Base-by-base conservation (phyloP, 2,113 vertebrate species). In the Mormyrus iriodes region DNA sequence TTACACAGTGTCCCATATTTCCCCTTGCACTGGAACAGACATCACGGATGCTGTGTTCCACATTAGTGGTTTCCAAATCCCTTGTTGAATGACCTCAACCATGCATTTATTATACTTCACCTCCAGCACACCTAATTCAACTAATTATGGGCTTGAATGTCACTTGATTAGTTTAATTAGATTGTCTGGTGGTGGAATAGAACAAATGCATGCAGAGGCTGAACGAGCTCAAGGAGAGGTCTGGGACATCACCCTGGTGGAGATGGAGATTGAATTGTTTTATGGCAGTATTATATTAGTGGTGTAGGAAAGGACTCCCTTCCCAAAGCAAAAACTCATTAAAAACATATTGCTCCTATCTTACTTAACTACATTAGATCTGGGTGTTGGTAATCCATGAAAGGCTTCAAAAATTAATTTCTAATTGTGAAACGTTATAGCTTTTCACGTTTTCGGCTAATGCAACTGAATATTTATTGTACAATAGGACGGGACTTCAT, bases 101-200 rank as follows among this genome's bases (percentile, higher is more conserved):
- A 79, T 79, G 35, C 73, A 42, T 79, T 79, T 39, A 79, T 79
- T 79, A 79, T 79, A 79, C 73, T 79, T 39, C 39, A 79, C 73
- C 73, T 79, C 73, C 73, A 79, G 35, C 35, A 79, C 73, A 79
- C 73, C 73, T 42, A 69, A 69, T 69, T 69, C 61, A 31, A 19
- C 73, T 79, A 42, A 79, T 79, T 79, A 79, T 79, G 73, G 35
- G 73, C 35, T 79, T 79, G 73, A 79, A 79, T 79, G 73, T 79
- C 73, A 79, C 73, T 79, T 79, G 73, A 79, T 79, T 79, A 42
- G 73, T 39, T 79, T 42, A 79, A 79, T 79, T 79, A 79, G 73
- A 79, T 79, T 79, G 73, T 79, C 73, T 79, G 73, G 35, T 79
- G 73, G 31, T 79, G 73, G 15, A 79, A 79, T 79, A 79, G 73